These are phyloP conservation scores for Octomys mimax DNA, from an alignment of 2,797 vertebrate species.

Conservation along the genomic window DNA sequence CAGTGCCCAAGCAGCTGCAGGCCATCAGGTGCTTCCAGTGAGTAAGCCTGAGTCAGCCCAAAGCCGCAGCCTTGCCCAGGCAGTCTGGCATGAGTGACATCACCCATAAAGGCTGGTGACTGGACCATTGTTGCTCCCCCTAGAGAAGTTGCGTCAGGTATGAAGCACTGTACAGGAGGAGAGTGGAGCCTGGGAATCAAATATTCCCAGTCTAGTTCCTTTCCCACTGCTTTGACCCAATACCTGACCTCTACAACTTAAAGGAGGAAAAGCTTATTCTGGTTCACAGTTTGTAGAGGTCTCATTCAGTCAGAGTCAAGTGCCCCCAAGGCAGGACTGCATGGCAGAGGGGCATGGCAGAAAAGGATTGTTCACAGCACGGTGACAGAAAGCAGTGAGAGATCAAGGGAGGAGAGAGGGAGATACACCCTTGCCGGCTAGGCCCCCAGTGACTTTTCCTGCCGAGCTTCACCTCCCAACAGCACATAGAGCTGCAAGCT, in stretches of 20 bases:
- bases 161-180: background rate
- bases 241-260: background rate
- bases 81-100: background rate
- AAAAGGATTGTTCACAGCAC: background rate
- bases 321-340: background rate
- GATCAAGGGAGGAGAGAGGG: background rate
- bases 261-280: background rate
- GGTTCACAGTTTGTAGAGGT: background rate
- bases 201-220: background rate
- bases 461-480: background rate
- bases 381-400: background rate
- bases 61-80: constrained; percentile 36
- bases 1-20: background rate
- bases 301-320: background rate
- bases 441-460: background rate
- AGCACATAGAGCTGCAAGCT: background rate
- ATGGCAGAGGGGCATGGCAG: background rate
- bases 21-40: constrained; percentile 18
- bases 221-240: background rate
- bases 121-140: background rate
- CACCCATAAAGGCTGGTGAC: background rate
- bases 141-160: too few species aligned
- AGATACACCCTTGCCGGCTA: background rate
- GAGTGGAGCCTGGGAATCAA: background rate
- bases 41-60: constrained; percentile 58